Conservation (phyloP, 2,888 invertebrate species). For the Ormyrus thymus region DNA sequence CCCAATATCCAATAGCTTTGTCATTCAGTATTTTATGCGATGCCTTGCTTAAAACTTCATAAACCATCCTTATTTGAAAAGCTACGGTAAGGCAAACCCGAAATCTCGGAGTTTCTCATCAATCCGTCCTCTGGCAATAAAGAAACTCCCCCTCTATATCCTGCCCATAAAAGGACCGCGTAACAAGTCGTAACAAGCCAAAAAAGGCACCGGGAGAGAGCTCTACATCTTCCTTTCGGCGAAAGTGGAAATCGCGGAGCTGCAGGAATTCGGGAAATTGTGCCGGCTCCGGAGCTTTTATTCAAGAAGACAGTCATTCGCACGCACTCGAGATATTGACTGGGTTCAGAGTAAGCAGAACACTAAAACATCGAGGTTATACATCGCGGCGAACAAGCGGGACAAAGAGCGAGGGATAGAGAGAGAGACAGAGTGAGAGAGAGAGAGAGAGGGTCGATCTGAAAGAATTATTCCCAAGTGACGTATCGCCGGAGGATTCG, state of each 20-base stretch:
- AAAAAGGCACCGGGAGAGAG: background rate
- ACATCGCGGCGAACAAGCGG: conserved; percentile 4
- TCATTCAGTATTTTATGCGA: too few relatives aligned
- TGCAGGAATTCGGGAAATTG: too few relatives aligned
- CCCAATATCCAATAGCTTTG: too few relatives aligned
- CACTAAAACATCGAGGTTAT: conserved; percentile 4
- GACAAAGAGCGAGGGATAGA: background rate
- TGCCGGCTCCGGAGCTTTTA: background rate
- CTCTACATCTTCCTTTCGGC: too few relatives aligned
- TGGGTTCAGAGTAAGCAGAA: conserved; percentile 5
- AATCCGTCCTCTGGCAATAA: background rate
- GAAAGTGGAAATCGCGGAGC: too few relatives aligned
- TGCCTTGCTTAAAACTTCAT: too few relatives aligned
- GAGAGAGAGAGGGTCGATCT: conserved; percentile 16
- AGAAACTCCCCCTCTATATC: background rate
- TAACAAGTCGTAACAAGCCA: conserved; percentile 3
- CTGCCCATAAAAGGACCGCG: background rate
- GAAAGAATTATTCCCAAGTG: conserved; percentile 55
- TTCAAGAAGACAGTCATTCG: conserved; percentile 29
- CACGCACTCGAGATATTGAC: conserved; percentile 39
- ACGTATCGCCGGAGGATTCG: conserved; percentile 57
- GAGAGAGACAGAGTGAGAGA: conserved; percentile 5
- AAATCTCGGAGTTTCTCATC: background rate
- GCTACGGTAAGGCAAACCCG: too few relatives aligned
- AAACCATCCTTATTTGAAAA: too few relatives aligned